Base-by-base conservation (phyloP, 2,888 invertebrate genomes). In the Hipparchia sbordonii region DNA sequence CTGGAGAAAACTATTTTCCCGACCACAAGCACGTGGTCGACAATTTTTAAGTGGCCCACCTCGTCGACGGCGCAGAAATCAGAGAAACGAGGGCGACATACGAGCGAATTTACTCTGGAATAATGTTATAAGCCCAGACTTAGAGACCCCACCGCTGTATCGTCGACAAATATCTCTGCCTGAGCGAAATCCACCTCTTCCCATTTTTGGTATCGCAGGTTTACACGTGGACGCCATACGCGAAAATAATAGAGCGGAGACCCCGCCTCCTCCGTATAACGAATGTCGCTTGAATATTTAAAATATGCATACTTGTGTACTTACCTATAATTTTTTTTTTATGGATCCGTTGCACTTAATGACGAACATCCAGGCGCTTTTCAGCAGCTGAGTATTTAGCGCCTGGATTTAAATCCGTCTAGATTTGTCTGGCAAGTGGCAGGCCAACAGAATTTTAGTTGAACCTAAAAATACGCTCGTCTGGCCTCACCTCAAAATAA, bases 221-320 rank as follows among this genome's bases (percentile, higher is more conserved):
- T 71, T 87, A 46, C 87, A 86, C 39, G 86, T 84, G 3, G 91
- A 91, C 70, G 89, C 89, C 7, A 84, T 92, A 6, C 80, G 89
- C 5, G 61, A 87, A 8, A 89, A 88, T 0, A 81, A 68, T 78
- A 87, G 7, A 13, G 75, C 79, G 2, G 94, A 94, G 76, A 94
- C 94, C 0, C 94, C 94, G 0, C 94, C 94, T 0, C 94, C 94
- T 1, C 91, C 94, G 0, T 94, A 94, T 76, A 82, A 88, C 68
- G 92, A 93, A 72, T 91, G 90, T 77, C 85, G 89, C 63, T 81
- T 54, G 52, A 69, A 61, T 61, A 68, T 68, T 60, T 69, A 33
- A 67, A 23, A 23, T 23, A 23, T 23, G 23, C 23, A 23, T 23
- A 23, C 23, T 23, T 23, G 23, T 1, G 1, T 23, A 23, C 23